Evolutionary conservation across 2,888 invertebrate species (phyloP).

Genomic region (Amphipyra berbera): DNA sequence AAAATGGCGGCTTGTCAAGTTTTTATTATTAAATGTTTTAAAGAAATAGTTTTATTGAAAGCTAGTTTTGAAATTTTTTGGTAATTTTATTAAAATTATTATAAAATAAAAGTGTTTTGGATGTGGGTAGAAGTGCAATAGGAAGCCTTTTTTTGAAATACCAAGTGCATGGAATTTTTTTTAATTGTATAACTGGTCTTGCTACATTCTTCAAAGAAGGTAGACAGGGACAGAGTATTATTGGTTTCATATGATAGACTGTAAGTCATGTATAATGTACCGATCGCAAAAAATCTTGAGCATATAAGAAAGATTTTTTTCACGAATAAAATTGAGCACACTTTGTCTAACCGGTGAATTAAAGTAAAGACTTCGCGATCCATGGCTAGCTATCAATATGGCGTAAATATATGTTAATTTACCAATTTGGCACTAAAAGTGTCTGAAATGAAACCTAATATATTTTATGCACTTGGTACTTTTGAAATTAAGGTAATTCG

Average conservation of each 20-base stretch:
- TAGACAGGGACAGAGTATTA: too few relatives aligned
- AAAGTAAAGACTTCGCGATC: too few relatives aligned
- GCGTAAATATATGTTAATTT: too few relatives aligned
- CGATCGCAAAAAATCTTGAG: too few relatives aligned
- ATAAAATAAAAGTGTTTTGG: slow-evolving; percentile 30
- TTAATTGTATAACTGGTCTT: too few relatives aligned
- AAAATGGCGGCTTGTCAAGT: slow-evolving; percentile 52
- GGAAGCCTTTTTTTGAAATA: slow-evolving; percentile 8
- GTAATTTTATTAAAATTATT: slow-evolving; percentile 54
- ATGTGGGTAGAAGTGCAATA: slow-evolving; percentile 41
- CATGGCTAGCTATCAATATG: too few relatives aligned
- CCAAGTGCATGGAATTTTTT: slow-evolving; percentile 18
- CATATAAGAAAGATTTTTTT: too few relatives aligned
- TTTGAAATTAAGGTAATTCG: slow-evolving; percentile 32
- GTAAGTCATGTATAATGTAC: too few relatives aligned
- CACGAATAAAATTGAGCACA: too few relatives aligned
- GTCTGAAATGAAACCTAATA: background rate
- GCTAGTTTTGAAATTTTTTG: slow-evolving; percentile 58
- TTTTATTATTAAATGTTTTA: slow-evolving; percentile 52
- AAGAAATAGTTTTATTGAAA: slow-evolving; percentile 59
- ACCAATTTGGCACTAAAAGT: slow-evolving; percentile 12
- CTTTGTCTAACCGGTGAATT: too few relatives aligned
- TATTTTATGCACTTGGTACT: slow-evolving; percentile 32
- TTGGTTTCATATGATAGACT: too few relatives aligned
- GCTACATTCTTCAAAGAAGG: too few relatives aligned